Conservation (phyloP, 2,797 vertebrate species). For the Denticeps clupeoides region DNA sequence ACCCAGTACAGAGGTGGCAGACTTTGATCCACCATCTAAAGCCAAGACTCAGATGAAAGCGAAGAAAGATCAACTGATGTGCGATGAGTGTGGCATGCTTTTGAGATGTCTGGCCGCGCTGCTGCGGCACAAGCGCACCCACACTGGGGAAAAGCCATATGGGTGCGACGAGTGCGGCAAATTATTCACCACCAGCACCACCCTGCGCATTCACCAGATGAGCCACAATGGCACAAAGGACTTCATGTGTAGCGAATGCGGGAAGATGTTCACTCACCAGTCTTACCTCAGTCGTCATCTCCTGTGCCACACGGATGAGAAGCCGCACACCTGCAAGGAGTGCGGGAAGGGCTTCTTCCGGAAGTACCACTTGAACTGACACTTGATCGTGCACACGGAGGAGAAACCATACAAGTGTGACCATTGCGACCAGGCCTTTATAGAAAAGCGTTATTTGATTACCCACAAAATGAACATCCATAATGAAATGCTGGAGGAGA, state of each 20-base stretch:
- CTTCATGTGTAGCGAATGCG: constrained; percentile 11
- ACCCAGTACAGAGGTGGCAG: no score
- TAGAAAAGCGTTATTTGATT: no score
- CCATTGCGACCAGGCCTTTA: no score
- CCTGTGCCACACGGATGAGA: constrained; percentile 12
- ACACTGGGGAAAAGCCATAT: background rate
- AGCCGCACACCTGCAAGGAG: constrained; percentile 6
- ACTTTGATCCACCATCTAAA: no score
- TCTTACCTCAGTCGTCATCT: constrained; percentile 13
- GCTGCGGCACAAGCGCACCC: background rate
- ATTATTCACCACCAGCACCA: constrained; percentile 12
- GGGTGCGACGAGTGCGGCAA: constrained; percentile 11
- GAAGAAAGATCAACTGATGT: no score
- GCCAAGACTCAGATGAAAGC: no score
- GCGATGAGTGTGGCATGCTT: background rate
- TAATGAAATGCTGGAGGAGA: no score
- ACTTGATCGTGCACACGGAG: constrained; percentile 8
- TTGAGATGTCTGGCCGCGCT: background rate
- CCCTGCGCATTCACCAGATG: constrained; percentile 18
- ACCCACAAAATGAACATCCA: no score
- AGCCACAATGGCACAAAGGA: constrained; percentile 20
- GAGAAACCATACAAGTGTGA: background rate
- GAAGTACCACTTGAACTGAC: constrained; percentile 17
- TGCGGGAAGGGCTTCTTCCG: constrained; percentile 17
- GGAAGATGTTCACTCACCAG: constrained; percentile 16